A percentile compares a stretch with the other conserved stretches of the same genome.
phyloP scores from a whole-genome alignment of 1,140 invertebrate genomes.

The Drosophila littoralis region DNA sequence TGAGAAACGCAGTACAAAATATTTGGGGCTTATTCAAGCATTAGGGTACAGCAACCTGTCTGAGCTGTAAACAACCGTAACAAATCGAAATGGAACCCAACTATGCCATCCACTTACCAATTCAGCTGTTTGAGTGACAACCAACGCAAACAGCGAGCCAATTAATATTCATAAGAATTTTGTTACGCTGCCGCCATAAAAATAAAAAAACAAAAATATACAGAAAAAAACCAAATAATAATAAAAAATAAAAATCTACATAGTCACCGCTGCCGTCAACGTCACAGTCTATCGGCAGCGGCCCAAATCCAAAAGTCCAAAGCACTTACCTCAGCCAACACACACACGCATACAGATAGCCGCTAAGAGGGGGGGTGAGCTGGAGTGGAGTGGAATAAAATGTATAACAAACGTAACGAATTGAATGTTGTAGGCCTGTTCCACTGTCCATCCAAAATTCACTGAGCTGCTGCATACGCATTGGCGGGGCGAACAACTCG shows the following conservation, averaged over 20 bases:
- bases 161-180: slow-evolving; percentile 66
- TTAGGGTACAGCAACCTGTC: slow-evolving; percentile 36
- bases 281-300: slow-evolving; percentile 30
- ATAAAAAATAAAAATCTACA: slow-evolving; percentile 49
- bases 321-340: slow-evolving; percentile 46
- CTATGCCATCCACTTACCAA: slow-evolving; percentile 43
- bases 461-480: slow-evolving; percentile 28
- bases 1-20: neutral
- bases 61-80: slow-evolving; percentile 35
- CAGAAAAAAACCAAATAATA: slow-evolving; percentile 34
- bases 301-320: slow-evolving; percentile 35
- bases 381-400: slow-evolving; percentile 41
- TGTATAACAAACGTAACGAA: slow-evolving; percentile 62
- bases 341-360: neutral
- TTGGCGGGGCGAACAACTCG: neutral
- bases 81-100: slow-evolving; percentile 35
- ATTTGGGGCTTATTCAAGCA: slow-evolving; percentile 4
- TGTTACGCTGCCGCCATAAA: slow-evolving; percentile 42
- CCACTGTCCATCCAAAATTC: slow-evolving; percentile 34
- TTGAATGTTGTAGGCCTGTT: slow-evolving; percentile 49
- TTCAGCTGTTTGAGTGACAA: slow-evolving; percentile 42
- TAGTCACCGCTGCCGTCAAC: slow-evolving; percentile 39
- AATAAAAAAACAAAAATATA: slow-evolving; percentile 1
- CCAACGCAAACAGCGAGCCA: slow-evolving; percentile 47
- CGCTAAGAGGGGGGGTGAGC: slow-evolving; percentile 2